Conservation (phyloP, 2,797 vertebrate species). For the Phataginus tetradactyla region DNA sequence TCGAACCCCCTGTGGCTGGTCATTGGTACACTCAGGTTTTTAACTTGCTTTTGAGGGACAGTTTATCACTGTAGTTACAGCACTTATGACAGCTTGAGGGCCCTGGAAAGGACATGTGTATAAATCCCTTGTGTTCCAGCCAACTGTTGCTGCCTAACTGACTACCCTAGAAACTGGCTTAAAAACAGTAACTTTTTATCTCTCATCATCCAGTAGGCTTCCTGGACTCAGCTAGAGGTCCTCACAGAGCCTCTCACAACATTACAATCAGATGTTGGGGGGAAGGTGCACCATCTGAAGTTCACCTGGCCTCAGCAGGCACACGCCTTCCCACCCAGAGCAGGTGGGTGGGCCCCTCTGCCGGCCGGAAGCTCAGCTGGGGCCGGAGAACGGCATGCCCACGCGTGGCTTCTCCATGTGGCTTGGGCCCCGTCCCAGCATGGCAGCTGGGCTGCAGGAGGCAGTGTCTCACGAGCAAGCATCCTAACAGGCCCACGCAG, state of each 20-base stretch:
- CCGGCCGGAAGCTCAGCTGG: not conserved
- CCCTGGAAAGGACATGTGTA: not conserved
- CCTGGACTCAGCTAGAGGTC: not conserved
- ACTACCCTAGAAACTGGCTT: not conserved
- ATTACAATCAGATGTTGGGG: not conserved
- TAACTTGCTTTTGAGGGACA: not conserved
- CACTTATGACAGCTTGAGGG: not conserved
- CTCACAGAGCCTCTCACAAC: not conserved
- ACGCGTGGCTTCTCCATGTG: not conserved
- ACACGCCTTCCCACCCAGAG: too few relatives aligned
- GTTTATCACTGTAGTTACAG: not conserved
- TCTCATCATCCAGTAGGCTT: not conserved
- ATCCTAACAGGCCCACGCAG: not conserved
- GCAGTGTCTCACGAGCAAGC: not conserved
- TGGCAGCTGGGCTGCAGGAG: not conserved
- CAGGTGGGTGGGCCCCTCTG: not conserved
- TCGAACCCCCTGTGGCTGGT: fast-evolving
- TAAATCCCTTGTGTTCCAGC: not conserved
- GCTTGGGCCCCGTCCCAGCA: not conserved
- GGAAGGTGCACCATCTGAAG: not conserved
- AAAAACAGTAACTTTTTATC: not conserved
- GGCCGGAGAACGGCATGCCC: not conserved
- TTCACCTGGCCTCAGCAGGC: not conserved
- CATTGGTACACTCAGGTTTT: not conserved
- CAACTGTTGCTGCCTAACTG: not conserved